Percentiles rank a stretch among this genome's conserved stretches.
These are phyloP conservation scores for Oreochromis tanganicae DNA, from an alignment of 2,113 vertebrate species.

Conservation along the genomic window DNA sequence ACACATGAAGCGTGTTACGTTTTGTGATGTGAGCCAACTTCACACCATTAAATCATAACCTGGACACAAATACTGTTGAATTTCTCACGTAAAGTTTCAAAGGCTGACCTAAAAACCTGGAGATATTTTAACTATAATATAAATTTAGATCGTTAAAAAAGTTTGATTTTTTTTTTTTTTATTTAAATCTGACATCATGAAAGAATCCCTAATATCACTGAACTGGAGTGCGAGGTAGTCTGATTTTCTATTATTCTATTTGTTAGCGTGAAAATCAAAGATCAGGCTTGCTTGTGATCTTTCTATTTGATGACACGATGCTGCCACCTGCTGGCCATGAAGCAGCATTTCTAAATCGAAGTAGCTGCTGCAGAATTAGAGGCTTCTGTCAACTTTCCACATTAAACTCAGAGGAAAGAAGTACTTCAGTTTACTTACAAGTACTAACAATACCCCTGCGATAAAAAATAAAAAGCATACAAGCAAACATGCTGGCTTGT, in stretches of 20 bases:
- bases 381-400: background rate
- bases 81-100: background rate
- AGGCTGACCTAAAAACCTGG: background rate
- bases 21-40: background rate
- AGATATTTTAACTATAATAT: background rate
- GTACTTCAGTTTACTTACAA: background rate
- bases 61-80: background rate
- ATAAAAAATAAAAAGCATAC: background rate
- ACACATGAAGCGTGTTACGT: background rate
- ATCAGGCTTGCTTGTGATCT: background rate
- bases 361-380: background rate
- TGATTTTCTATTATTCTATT: background rate
- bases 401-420: background rate
- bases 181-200: background rate
- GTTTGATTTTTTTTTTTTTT: background rate
- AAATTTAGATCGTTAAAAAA: background rate
- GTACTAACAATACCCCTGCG: fast-evolving
- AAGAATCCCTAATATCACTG: background rate
- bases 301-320: background rate
- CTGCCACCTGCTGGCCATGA: conserved; percentile 25
- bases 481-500: fast-evolving
- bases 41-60: background rate
- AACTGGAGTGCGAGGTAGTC: background rate
- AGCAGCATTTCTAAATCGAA: background rate
- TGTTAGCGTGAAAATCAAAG: background rate